A percentile compares a stretch with the other conserved stretches of the same genome.
Conservation (phyloP, 2,888 invertebrate species). For the Arenicola marina region DNA sequence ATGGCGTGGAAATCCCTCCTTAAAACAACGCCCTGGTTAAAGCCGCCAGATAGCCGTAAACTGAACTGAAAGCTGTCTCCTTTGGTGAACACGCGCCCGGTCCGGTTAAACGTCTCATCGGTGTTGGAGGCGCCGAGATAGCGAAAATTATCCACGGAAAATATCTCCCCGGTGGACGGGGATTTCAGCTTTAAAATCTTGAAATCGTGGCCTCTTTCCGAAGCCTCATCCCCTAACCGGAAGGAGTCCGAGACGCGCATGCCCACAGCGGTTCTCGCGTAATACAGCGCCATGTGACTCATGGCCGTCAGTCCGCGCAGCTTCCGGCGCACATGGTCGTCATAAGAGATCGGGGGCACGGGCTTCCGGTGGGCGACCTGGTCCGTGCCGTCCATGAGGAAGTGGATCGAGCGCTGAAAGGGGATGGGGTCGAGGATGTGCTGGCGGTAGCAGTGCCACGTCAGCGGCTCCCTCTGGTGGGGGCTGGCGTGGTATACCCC, state of each 20-base stretch:
- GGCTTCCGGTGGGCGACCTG: constrained; percentile 6
- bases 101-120: constrained; percentile 6
- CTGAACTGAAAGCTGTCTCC: constrained; percentile 17
- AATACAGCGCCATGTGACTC: constrained; percentile 28
- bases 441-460: constrained; percentile 37
- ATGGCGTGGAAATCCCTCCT: constrained; percentile 21
- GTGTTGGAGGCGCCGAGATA: constrained; percentile 18
- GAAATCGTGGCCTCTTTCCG: constrained; percentile 19
- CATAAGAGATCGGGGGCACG: constrained; percentile 10
- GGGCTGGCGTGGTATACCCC: constrained; percentile 30
- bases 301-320: constrained; percentile 8
- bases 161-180: not conserved
- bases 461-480: constrained; percentile 20
- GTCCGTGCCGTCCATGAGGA: constrained; percentile 33
- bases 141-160: constrained; percentile 8
- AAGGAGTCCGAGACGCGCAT: not conserved
- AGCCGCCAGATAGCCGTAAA: not conserved
- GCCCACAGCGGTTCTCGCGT: constrained; percentile 13
- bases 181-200: not conserved
- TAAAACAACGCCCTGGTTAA: constrained; percentile 16
- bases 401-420: constrained; percentile 28
- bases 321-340: constrained; percentile 8
- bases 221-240: constrained; percentile 13
- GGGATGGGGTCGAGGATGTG: constrained; percentile 36
- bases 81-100: constrained; percentile 13